Evolutionary conservation across 2,797 vertebrate genomes (phyloP).

Genomic region (Channa striata): DNA sequence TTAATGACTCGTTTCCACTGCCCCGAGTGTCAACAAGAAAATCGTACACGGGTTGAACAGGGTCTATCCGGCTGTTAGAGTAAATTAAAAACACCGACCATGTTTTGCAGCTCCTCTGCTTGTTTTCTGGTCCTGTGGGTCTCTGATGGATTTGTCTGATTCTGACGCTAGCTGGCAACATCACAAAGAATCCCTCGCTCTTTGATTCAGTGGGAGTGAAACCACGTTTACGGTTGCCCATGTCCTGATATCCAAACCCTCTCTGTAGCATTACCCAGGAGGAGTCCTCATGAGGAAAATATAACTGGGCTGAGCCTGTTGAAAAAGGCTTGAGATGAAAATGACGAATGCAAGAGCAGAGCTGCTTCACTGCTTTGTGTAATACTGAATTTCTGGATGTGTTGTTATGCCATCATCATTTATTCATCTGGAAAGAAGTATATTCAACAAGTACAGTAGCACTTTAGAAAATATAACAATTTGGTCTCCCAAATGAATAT

Average conservation of each 20-base stretch:
- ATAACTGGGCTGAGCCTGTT: background rate
- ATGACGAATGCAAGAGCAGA: background rate
- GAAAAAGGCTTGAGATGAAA: conserved; percentile 5
- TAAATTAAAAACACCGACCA: background rate
- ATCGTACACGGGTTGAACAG: background rate
- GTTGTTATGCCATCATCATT: background rate
- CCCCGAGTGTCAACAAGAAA: background rate
- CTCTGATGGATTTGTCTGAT: conserved; percentile 4
- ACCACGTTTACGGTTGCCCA: background rate
- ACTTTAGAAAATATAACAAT: background rate
- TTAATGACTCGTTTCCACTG: background rate
- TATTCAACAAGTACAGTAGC: no score
- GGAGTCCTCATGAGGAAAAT: background rate
- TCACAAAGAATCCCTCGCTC: background rate
- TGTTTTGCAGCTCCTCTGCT: background rate
- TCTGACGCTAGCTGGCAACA: background rate
- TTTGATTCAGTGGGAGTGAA: conserved; percentile 6
- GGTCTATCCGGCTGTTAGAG: background rate
- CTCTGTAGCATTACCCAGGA: background rate
- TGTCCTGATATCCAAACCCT: conserved; percentile 1
- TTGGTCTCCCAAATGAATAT: background rate
- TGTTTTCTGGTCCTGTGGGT: background rate
- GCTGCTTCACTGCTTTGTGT: conserved; percentile 3
- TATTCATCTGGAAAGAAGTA: background rate
- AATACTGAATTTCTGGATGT: background rate